Percentiles rank a stretch among this genome's conserved stretches.
phyloP scores from a whole-genome alignment of 2,888 invertebrate genomes.

The Entomobrya multifasciata region DNA sequence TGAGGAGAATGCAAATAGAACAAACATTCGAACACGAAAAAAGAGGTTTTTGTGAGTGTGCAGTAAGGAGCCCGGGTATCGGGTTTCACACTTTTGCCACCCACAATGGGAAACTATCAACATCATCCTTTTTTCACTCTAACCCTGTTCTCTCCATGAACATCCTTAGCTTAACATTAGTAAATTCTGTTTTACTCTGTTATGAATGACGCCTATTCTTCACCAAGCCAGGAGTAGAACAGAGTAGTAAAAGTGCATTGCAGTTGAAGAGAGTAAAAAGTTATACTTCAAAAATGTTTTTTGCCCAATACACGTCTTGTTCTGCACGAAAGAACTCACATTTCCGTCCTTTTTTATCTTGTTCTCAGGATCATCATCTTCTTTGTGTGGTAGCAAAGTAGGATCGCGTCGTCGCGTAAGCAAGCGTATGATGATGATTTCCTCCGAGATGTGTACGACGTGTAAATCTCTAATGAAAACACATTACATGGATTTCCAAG shows the following conservation, averaged over 20 bases:
- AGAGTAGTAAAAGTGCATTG: too few species aligned
- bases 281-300: conserved; percentile 12
- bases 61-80: conserved; percentile 79
- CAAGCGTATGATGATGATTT: conserved; percentile 35
- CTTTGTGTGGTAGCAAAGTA: neutral
- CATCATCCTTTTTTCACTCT: conserved; percentile 51
- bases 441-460: conserved; percentile 42
- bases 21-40: conserved; percentile 70
- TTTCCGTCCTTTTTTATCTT: conserved; percentile 67
- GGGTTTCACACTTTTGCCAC: conserved; percentile 79
- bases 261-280: too few species aligned
- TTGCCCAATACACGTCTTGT: conserved; percentile 34
- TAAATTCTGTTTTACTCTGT: conserved; percentile 25
- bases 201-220: conserved; percentile 53
- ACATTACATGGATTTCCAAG: conserved; percentile 60
- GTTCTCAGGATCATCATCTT: conserved; percentile 21
- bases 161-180: conserved; percentile 51
- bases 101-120: conserved; percentile 79
- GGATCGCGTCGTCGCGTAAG: conserved; percentile 26
- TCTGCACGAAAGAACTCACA: conserved; percentile 39
- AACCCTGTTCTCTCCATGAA: conserved; percentile 23
- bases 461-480: conserved; percentile 56
- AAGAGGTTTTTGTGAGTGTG: conserved; percentile 59
- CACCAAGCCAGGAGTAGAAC: too few species aligned
- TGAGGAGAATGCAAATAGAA: conserved; percentile 70